A percentile compares a stretch with the other conserved stretches of the same genome.
Conservation (phyloP, 2,113 vertebrate genomes). For the Bothrops jararaca region DNA sequence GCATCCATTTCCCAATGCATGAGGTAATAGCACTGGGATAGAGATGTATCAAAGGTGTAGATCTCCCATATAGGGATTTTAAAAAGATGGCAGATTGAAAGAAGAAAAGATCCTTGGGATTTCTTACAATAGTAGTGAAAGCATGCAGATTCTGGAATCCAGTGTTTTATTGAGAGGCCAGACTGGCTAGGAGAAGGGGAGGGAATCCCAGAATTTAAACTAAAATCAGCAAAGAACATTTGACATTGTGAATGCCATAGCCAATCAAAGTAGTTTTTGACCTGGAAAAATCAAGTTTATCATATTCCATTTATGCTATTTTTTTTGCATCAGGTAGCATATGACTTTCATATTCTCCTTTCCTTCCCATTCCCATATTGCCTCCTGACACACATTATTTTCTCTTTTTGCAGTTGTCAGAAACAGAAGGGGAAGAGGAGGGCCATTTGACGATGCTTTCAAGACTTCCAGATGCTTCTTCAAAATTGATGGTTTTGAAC, state of each 20-base stretch:
- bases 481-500: conserved; percentile 64
- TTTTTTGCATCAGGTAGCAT: background rate
- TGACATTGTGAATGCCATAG: background rate
- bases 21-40: background rate
- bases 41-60: background rate
- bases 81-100: background rate
- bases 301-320: conserved; percentile 20
- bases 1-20: background rate
- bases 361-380: conserved; percentile 2
- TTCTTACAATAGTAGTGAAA: background rate
- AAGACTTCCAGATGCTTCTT: conserved; percentile 67
- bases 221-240: background rate
- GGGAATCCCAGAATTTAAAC: background rate
- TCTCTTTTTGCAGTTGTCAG: conserved; percentile 53
- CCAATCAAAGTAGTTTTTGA: background rate
- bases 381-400: background rate
- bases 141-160: background rate
- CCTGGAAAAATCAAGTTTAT: background rate
- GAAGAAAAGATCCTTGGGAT: background rate
- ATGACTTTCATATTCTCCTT: conserved; percentile 6
- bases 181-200: background rate
- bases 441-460: conserved; percentile 59
- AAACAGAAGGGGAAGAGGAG: conserved; percentile 37
- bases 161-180: background rate
- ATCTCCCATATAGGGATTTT: background rate